Base-by-base conservation (phyloP, 2,113 vertebrate species). In the Philantomba maxwellii region DNA sequence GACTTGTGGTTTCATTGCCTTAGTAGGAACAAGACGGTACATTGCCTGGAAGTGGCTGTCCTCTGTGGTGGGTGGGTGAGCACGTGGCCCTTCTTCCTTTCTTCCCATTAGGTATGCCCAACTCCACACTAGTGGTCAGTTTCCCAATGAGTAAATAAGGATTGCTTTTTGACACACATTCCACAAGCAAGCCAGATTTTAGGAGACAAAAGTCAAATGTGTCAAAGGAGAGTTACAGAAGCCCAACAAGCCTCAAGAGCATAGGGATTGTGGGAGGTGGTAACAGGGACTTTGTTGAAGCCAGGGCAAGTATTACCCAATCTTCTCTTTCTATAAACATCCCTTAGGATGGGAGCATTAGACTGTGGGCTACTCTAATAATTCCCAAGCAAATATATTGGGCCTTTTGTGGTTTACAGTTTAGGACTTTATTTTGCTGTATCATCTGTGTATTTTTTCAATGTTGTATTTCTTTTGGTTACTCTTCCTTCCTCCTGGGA, bases 391-490 rank as follows among this genome's bases (percentile, higher is more conserved):
- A 92, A 89, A 93, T 87, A 96, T 58, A 89, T 89, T 87, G 91
- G 83, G 87, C 43, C 55, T 91, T 86, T 78, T 94, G 96, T 84
- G 98, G 92, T 89, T 97, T 97, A 73, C 70, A 97, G 21, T 96
- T 36, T 93, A 66, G 47, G 70, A 36, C 82, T 95, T 96, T 94
- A 92, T 97, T 98, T 97, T 94, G 97, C 90, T 96, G 91, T 88
- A 70, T 97, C 96, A 97, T 98, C 96, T 97, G 95, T 96, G 94
- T 97, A 96, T 92, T 87, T 97, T 97, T 97, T 93, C 64, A 93
- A 96, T 97, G 92, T 97, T 98, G 87, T 97, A 89, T 98, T 98
- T 97, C 94, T 96, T 96, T 97, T 96, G 66, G 66, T 97, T 96
- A 97, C 90, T 70, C 95, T 33, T 10, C n/a, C 73, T 97, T 19